Evolutionary conservation across 2,888 invertebrate species (phyloP).

Genomic region (Plutella xylostella): DNA sequence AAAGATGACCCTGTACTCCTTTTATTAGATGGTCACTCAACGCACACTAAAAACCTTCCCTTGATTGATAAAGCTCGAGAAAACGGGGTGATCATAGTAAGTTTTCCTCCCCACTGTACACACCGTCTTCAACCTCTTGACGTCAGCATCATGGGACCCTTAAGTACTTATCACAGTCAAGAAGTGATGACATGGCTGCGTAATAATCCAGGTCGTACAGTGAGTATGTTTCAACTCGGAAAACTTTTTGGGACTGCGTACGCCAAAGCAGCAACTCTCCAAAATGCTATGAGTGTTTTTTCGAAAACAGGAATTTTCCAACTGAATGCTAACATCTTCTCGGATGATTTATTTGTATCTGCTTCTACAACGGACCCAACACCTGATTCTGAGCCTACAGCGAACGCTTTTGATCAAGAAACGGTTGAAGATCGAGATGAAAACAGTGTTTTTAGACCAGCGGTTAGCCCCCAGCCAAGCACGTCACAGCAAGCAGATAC

Average conservation of each 20-base stretch:
- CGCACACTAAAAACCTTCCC: neutral
- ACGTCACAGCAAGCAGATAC: too few relatives aligned
- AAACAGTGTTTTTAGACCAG: too few relatives aligned
- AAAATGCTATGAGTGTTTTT: neutral
- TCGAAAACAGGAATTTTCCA: neutral
- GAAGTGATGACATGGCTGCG: neutral
- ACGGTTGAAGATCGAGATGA: too few relatives aligned
- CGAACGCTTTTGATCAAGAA: too few relatives aligned
- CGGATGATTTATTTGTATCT: neutral
- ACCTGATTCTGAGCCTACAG: too few relatives aligned
- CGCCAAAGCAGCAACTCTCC: neutral
- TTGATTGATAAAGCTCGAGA: neutral
- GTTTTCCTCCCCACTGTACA: neutral
- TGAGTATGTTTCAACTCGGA: neutral
- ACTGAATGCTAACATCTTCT: neutral
- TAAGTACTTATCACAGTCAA: neutral
- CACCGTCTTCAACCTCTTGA: conserved; percentile 1
- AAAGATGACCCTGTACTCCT: conserved; percentile 24
- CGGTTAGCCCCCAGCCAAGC: too few relatives aligned
- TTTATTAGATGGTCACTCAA: conserved; percentile 22
- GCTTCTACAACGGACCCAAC: neutral
- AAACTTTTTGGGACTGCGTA: neutral
- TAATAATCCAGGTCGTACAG: neutral
- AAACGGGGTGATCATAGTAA: neutral
- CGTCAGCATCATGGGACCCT: neutral